Conservation (phyloP, 2,113 vertebrate genomes). For the Promerops cafer region DNA sequence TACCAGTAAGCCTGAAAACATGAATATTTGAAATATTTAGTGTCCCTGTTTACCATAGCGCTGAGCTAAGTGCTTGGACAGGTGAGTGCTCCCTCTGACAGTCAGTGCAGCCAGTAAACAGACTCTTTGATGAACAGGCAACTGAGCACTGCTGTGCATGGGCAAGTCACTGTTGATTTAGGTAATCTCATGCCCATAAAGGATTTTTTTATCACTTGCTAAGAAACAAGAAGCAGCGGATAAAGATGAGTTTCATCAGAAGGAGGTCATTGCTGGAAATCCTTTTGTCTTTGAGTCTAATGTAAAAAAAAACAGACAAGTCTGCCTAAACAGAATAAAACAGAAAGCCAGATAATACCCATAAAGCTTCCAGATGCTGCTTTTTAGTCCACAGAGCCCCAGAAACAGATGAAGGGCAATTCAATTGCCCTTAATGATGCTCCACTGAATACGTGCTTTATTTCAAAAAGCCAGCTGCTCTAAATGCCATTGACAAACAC, state of each 20-base stretch:
- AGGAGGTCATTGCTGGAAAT: slow-evolving; percentile 7
- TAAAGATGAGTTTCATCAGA: neutral
- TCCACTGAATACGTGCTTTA: neutral
- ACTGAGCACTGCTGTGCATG: neutral
- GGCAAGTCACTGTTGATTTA: neutral
- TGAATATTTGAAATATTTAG: neutral
- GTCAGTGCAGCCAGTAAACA: neutral
- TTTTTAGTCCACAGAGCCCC: neutral
- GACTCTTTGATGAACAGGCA: neutral
- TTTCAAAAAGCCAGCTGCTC: slow-evolving; percentile 3
- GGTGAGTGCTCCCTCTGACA: neutral
- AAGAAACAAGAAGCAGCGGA: neutral
- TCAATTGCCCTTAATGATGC: slow-evolving; percentile 28
- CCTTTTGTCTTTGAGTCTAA: neutral
- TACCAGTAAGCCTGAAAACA: neutral
- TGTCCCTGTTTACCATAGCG: neutral
- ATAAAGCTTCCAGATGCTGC: slow-evolving; percentile 17
- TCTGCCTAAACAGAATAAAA: neutral
- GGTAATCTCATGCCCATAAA: neutral
- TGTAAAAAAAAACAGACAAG: neutral
- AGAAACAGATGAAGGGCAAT: slow-evolving; percentile 31
- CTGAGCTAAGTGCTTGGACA: neutral
- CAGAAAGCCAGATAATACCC: neutral
- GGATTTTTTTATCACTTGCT: neutral
- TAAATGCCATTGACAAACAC: neutral